A percentile compares a stretch with the other conserved stretches of the same genome.
Conservation (phyloP, 2,797 vertebrate species). For the Myripristis jacobus region DNA sequence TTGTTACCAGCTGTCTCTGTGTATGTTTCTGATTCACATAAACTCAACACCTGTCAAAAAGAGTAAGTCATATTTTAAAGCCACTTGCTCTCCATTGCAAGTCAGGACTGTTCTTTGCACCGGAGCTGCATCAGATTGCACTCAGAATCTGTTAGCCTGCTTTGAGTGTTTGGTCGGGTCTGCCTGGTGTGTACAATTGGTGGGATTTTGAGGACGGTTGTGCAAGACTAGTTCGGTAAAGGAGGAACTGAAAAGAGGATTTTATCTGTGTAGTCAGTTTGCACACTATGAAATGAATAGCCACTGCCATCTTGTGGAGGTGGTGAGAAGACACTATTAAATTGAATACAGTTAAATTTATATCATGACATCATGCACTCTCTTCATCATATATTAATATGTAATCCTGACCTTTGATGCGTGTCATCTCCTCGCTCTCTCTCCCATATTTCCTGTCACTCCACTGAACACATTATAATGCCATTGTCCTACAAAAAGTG, state of each 20-base stretch:
- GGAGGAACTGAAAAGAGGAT: background rate
- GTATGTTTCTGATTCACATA: slow-evolving; percentile 13
- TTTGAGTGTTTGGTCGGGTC: too few species aligned
- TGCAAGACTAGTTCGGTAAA: background rate
- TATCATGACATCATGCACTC: background rate
- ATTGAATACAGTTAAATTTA: background rate
- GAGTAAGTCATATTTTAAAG: background rate
- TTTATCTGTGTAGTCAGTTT: background rate
- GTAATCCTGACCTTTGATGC: background rate
- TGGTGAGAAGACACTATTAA: background rate
- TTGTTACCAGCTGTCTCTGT: background rate
- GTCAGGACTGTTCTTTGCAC: background rate
- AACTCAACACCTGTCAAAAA: slow-evolving; percentile 17
- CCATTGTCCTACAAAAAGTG: background rate
- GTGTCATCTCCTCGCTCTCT: too few species aligned
- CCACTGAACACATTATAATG: background rate
- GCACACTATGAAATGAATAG: background rate
- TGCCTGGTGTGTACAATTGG: background rate
- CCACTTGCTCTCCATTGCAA: slow-evolving; percentile 30
- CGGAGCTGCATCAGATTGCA: background rate
- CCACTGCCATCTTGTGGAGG: slow-evolving; percentile 37
- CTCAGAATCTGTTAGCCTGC: too few species aligned
- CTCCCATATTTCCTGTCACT: slow-evolving; percentile 5
- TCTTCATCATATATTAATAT: background rate
- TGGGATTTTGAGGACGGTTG: too few species aligned